Base-by-base conservation (phyloP, 1,140 invertebrate species). In the Eulimnadia texana region DNA sequence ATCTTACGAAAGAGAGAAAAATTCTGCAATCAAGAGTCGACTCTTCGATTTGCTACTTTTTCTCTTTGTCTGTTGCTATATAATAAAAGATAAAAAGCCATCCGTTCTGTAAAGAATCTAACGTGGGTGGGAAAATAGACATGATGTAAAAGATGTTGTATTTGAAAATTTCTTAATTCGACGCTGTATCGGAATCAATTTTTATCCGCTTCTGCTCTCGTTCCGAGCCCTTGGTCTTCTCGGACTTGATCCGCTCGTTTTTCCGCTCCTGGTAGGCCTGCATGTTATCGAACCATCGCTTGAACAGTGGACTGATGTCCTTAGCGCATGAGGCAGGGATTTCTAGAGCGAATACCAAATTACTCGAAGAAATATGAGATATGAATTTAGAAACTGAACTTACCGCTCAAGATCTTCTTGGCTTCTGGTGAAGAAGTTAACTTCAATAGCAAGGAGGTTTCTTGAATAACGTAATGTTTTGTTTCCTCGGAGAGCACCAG, bases 221-320 rank as follows among this genome's bases (percentile, higher is more conserved):
- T 9, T 42, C 33, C 33, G 6, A 9, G 33, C 33, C 33, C 16
- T 42, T n/a, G n/a, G n/a, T 42, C 33, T 42, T 42, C 33, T 42
- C 6, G 6, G 33, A 42, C 6, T 6, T 42, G 6, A 42, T 9
- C 33, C 50, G 23, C 27, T 61, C 52, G 25, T 52, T 20, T 19
- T 61, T 61, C 9, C 24, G 22, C 11, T 20, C 60, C 2, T 51
- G 51, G n/a, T 61, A 61, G n/a, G 28, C 27, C 33, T 61, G 50
- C 24, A 61, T 51, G 20, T 61, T 61, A 19, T 61, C 60, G 22
- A 61, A 61, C 60, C 60, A 61, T 11, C 60, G 23, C 27, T 61
- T 61, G 13, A 54, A 54, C 22, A 61, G 29, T 3, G 60, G 60
- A 19, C 50, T 61, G 22, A 61, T 28, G 42, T 61, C 60, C 2